Conservation (phyloP, 1,140 invertebrate genomes). For the Pinna nobilis region DNA sequence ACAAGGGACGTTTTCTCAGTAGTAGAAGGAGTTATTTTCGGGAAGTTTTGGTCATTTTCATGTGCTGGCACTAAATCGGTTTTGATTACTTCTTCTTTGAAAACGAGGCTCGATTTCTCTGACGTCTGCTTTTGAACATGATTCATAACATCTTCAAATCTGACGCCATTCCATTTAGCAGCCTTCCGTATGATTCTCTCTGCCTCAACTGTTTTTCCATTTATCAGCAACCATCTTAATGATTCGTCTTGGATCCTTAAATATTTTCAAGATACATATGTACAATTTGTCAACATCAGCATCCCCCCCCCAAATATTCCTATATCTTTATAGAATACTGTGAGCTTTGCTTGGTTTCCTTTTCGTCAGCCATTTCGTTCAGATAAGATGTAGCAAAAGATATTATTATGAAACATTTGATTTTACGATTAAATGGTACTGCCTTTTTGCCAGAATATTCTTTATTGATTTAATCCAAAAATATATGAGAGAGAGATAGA, state of each 20-base stretch:
- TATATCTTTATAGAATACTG: no score
- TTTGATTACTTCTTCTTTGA: background rate
- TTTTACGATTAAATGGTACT: no score
- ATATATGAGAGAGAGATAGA: background rate
- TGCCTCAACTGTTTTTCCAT: slow-evolving; percentile 52
- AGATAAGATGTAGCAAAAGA: no score
- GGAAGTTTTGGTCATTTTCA: background rate
- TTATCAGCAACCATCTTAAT: slow-evolving; percentile 64
- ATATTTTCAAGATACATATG: no score
- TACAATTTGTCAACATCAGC: no score
- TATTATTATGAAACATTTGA: no score
- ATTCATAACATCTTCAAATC: slow-evolving; percentile 16
- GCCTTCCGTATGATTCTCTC: slow-evolving; percentile 54
- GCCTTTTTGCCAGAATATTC: no score
- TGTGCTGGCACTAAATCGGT: background rate
- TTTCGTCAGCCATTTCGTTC: no score
- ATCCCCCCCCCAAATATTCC: no score
- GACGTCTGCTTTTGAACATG: background rate
- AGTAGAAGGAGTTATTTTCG: background rate
- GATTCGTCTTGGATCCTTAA: slow-evolving; percentile 65
- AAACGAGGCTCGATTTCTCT: no score
- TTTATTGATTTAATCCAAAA: background rate
- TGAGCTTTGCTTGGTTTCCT: no score
- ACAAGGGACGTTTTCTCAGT: background rate
- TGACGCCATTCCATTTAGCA: slow-evolving; percentile 54